Evolutionary conservation across 2,888 invertebrate species (phyloP).

Genomic region (Andrena chrysosceles): DNA sequence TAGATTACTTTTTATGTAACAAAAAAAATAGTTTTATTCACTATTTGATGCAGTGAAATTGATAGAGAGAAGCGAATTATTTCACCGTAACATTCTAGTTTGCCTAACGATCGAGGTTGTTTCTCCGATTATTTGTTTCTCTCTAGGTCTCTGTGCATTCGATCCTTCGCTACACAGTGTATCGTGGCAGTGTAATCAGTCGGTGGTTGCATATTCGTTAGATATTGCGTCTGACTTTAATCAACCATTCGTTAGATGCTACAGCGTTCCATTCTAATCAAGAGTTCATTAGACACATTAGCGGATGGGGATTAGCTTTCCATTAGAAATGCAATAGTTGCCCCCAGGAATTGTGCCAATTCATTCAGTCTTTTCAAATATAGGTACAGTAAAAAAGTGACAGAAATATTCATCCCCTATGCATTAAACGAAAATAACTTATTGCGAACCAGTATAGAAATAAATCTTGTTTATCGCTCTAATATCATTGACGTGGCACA

Average conservation of each 20-base stretch:
- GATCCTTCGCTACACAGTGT: not conserved
- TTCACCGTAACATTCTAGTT: not conserved
- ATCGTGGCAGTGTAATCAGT: conserved; percentile 14
- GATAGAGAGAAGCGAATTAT: not conserved
- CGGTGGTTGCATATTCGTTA: conserved; percentile 35
- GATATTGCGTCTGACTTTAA: conserved; percentile 39
- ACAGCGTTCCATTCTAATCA: conserved; percentile 43
- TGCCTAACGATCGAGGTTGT: not conserved
- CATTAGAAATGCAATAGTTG: conserved; percentile 6
- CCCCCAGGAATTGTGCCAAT: not conserved
- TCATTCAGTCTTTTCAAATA: conserved; percentile 9
- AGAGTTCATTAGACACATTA: conserved; percentile 37
- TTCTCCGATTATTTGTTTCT: not conserved
- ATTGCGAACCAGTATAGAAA: not conserved
- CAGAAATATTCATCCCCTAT: not conserved
- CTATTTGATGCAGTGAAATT: not conserved
- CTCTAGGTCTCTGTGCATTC: not conserved
- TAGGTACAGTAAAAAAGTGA: not conserved
- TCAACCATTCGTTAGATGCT: conserved; percentile 46
- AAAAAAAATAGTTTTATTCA: too few species aligned
- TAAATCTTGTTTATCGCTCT: not conserved
- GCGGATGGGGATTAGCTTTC: conserved; percentile 31
- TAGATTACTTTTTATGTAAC: too few species aligned
- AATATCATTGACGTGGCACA: not conserved
- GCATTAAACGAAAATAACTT: not conserved